Evolutionary conservation across 1,140 invertebrate species (phyloP).

Genomic region (Musca vetustissima): DNA sequence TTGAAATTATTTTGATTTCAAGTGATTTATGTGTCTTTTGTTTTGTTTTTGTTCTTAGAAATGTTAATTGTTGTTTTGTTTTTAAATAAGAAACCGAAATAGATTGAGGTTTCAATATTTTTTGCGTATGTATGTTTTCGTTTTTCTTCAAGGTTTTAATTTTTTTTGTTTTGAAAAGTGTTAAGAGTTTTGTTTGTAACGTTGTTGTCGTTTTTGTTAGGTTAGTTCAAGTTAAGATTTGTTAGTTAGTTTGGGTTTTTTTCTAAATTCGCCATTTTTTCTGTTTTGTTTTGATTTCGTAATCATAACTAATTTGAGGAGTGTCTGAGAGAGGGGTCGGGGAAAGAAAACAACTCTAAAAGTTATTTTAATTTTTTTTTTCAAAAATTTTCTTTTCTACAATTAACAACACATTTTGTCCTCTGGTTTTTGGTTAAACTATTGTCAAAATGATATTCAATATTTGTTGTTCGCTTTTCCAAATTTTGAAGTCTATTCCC

Average conservation of each 20-base stretch:
- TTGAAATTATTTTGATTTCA: conserved; percentile 11
- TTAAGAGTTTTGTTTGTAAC: conserved; percentile 1
- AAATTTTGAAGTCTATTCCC: neutral
- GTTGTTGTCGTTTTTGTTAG: neutral
- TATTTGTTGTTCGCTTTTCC: neutral
- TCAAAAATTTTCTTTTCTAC: conserved; percentile 22
- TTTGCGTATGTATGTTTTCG: neutral
- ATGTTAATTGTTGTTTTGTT: conserved; percentile 4
- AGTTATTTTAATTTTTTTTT: conserved; percentile 25
- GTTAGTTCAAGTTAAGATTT: neutral
- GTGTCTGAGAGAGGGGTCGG: neutral
- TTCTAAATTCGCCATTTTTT: conserved; percentile 17
- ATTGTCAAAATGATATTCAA: conserved; percentile 19
- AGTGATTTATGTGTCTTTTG: neutral
- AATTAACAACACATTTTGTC: conserved; percentile 14
- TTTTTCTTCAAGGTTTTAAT: neutral
- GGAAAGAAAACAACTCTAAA: neutral
- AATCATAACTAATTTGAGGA: conserved; percentile 25
- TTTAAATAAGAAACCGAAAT: conserved; percentile 40
- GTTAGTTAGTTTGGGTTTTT: neutral
- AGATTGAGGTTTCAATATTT: conserved; percentile 38
- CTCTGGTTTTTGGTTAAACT: too few relatives aligned
- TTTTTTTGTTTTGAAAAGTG: conserved; percentile 4
- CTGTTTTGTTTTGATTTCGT: conserved; percentile 21
- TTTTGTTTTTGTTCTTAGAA: conserved; percentile 15